A percentile compares a stretch with the other conserved stretches of the same genome.
Conservation (phyloP, 2,888 invertebrate genomes). For the Hyposoter didymator region DNA sequence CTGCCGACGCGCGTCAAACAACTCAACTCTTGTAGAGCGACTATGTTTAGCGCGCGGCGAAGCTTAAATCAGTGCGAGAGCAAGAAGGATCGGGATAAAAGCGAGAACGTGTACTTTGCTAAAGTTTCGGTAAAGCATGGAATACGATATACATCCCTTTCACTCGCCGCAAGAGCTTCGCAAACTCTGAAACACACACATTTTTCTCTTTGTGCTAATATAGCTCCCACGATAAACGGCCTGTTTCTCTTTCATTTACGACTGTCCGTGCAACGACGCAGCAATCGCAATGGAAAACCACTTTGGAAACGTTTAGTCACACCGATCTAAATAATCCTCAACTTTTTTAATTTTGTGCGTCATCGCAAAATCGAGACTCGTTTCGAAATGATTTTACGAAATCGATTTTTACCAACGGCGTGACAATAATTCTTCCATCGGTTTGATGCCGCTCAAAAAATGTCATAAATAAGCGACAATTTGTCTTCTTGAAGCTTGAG, state of each 20-base stretch:
- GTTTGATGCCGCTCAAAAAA: neutral
- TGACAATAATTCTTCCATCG: neutral
- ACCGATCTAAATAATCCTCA: conserved; percentile 34
- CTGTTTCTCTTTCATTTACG: conserved; percentile 58
- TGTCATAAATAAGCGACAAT: conserved; percentile 49
- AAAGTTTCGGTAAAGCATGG: conserved; percentile 58
- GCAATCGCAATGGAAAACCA: conserved; percentile 42
- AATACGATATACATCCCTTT: conserved; percentile 38
- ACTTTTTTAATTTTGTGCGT: conserved; percentile 28
- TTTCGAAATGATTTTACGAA: neutral
- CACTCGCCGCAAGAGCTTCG: conserved; percentile 18
- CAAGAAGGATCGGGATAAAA: conserved; percentile 52
- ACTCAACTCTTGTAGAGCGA: conserved; percentile 44
- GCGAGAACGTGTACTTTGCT: conserved; percentile 51
- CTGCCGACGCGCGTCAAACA: conserved; percentile 50
- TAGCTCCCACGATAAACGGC: conserved; percentile 54
- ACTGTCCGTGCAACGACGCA: conserved; percentile 45
- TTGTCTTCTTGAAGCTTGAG: conserved; percentile 36
- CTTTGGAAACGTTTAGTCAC: conserved; percentile 57
- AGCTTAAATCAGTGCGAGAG: conserved; percentile 29
- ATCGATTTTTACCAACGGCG: neutral
- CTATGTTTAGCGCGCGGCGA: conserved; percentile 64
- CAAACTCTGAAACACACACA: conserved; percentile 50
- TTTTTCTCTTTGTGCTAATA: conserved; percentile 57
- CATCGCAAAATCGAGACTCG: conserved; percentile 13